Conservation (phyloP, 2,888 invertebrate genomes). For the Agriopis aurantiaria region DNA sequence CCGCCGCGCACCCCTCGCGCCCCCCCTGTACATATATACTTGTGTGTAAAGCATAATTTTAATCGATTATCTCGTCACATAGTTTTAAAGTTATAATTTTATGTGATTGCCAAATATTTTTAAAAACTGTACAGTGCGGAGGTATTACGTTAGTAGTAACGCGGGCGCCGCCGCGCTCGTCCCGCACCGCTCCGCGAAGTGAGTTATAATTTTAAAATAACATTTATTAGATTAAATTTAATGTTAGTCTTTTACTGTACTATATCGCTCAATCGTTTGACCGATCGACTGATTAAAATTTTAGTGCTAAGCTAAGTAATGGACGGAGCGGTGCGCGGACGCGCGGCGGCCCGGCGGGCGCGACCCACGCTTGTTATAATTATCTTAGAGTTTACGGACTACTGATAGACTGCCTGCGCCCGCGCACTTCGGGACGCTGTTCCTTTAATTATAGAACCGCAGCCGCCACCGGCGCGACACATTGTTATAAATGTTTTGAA, state of each 20-base stretch:
- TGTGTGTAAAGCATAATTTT: conserved; percentile 86
- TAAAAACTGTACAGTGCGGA: conserved; percentile 79
- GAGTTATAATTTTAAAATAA: conserved; percentile 85
- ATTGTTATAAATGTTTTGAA: conserved; percentile 80
- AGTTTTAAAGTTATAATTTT: conserved; percentile 84
- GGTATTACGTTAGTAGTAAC: conserved; percentile 63
- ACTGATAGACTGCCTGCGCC: conserved; percentile 66
- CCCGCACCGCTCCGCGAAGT: conserved; percentile 74
- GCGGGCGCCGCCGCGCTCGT: conserved; percentile 55
- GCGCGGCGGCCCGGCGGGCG: conserved; percentile 48
- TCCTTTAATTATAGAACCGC: conserved; percentile 68
- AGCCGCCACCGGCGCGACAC: conserved; percentile 48
- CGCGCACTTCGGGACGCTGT: conserved; percentile 44
- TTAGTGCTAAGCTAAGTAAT: conserved; percentile 86
- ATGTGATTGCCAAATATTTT: conserved; percentile 86
- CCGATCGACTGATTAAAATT: conserved; percentile 87
- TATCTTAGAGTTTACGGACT: conserved; percentile 75
- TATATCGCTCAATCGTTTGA: conserved; percentile 86
- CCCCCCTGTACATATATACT: conserved; percentile 76
- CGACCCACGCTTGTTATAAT: conserved; percentile 65
- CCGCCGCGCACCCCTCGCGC: conserved; percentile 70
- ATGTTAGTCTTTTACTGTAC: conserved; percentile 86
- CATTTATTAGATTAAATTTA: conserved; percentile 86
- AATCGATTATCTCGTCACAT: conserved; percentile 85
- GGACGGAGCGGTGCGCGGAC: conserved; percentile 55